Percentiles rank a stretch among this genome's conserved stretches.
phyloP scores from a whole-genome alignment of 2,888 invertebrate species.

The Microdon myrmicae region DNA sequence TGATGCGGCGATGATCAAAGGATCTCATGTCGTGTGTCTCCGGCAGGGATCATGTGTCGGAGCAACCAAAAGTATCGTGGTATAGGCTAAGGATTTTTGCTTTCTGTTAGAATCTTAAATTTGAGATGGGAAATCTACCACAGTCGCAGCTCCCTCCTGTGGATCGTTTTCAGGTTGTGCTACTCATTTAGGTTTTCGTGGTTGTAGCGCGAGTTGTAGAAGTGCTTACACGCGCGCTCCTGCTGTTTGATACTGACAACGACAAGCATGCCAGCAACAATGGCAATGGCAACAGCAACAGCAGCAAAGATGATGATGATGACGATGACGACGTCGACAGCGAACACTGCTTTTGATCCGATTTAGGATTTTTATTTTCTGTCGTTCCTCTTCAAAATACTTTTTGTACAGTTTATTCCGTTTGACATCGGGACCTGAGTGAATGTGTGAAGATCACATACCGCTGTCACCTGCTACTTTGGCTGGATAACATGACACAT shows the following conservation, averaged over 20 bases:
- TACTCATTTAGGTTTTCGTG: slow-evolving; percentile 34
- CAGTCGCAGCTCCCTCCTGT: slow-evolving; percentile 45
- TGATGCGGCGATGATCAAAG: slow-evolving; percentile 49
- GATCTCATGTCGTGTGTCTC: slow-evolving; percentile 46
- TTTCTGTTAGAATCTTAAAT: slow-evolving; percentile 26
- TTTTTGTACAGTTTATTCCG: slow-evolving; percentile 46
- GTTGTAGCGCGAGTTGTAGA: slow-evolving; percentile 43
- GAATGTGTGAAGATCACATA: slow-evolving; percentile 56
- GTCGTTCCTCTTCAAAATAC: slow-evolving; percentile 14
- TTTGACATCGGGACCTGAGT: slow-evolving; percentile 47
- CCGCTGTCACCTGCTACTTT: slow-evolving; percentile 56
- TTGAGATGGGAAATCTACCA: slow-evolving; percentile 37
- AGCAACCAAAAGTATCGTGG: slow-evolving; percentile 27
- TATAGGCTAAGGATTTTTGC: slow-evolving; percentile 6
- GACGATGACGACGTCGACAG: slow-evolving; percentile 1
- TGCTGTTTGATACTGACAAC: slow-evolving; percentile 34
- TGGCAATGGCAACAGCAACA: slow-evolving; percentile 9
- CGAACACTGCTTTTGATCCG: slow-evolving; percentile 26
- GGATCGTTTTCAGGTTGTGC: slow-evolving; percentile 42
- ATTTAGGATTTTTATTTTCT: slow-evolving; percentile 6
- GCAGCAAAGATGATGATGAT: no score
- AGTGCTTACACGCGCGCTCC: slow-evolving; percentile 41
- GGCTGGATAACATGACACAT: slow-evolving; percentile 54
- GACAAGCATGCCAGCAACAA: neutral
- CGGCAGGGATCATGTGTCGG: slow-evolving; percentile 48